Evolutionary conservation across 2,888 invertebrate genomes (phyloP).

Genomic region (Halocaridina rubra): DNA sequence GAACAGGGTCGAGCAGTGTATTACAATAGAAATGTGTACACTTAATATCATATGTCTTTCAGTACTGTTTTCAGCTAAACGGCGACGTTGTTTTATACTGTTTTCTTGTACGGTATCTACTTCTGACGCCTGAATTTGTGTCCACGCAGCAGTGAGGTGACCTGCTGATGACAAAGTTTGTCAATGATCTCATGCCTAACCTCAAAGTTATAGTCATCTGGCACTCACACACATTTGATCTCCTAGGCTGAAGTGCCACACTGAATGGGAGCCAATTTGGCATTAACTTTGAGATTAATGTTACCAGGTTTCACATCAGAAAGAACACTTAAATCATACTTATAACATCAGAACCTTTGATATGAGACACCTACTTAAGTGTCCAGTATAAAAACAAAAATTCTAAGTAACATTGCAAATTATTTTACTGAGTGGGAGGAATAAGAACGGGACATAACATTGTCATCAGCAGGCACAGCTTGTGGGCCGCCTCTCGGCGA

Average conservation of each 20-base stretch:
- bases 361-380: too few species aligned
- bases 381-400: too few species aligned
- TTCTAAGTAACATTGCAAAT: background rate
- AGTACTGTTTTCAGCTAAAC: constrained; percentile 53
- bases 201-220: background rate
- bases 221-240: constrained; percentile 22
- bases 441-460: background rate
- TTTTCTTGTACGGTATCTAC: constrained; percentile 44
- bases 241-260: constrained; percentile 20
- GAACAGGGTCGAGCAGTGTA: constrained; percentile 62
- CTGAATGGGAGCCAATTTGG: background rate
- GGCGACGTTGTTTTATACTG: constrained; percentile 54
- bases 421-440: background rate
- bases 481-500: constrained; percentile 26
- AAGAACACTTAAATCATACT: too few species aligned
- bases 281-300: background rate
- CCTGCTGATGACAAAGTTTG: constrained; percentile 21
- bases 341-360: too few species aligned
- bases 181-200: background rate
- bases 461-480: constrained; percentile 24
- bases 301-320: too few species aligned
- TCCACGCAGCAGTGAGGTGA: constrained; percentile 45
- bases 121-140: constrained; percentile 38
- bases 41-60: constrained; percentile 62
- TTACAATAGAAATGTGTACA: constrained; percentile 60